A percentile compares a stretch with the other conserved stretches of the same genome.
These are phyloP conservation scores for Tympanuchus pallidicinctus DNA, from an alignment of 2,113 vertebrate genomes.

Conservation along the genomic window DNA sequence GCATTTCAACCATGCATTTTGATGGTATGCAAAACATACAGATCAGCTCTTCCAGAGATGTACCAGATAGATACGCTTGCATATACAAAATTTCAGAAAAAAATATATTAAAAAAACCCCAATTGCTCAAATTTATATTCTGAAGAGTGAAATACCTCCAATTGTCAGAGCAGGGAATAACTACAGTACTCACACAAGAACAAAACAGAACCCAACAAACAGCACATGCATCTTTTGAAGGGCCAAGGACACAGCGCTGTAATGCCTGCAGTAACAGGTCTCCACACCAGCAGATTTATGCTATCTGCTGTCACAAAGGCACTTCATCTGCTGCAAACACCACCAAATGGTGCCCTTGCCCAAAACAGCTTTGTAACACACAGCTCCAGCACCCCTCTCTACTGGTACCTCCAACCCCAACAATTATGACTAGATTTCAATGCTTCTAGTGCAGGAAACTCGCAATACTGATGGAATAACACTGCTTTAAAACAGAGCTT, in stretches of 20 bases:
- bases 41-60: neutral
- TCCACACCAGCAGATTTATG: neutral
- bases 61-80: neutral
- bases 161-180: neutral
- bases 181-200: neutral
- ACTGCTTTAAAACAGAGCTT: neutral
- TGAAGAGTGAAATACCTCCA: neutral
- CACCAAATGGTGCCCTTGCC: neutral
- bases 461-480: neutral
- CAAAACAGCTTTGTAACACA: neutral
- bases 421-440: neutral
- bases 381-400: neutral
- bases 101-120: neutral
- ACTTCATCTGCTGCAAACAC: neutral
- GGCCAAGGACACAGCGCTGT: neutral
- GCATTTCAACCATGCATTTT: constrained; percentile 1
- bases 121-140: neutral
- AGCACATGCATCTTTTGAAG: neutral
- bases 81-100: neutral
- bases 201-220: neutral
- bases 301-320: neutral
- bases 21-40: neutral
- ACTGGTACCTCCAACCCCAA: neutral
- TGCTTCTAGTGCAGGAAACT: neutral
- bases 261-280: neutral